Evolutionary conservation across 1,140 invertebrate genomes (phyloP).

Genomic region (Lepidurus apus): DNA sequence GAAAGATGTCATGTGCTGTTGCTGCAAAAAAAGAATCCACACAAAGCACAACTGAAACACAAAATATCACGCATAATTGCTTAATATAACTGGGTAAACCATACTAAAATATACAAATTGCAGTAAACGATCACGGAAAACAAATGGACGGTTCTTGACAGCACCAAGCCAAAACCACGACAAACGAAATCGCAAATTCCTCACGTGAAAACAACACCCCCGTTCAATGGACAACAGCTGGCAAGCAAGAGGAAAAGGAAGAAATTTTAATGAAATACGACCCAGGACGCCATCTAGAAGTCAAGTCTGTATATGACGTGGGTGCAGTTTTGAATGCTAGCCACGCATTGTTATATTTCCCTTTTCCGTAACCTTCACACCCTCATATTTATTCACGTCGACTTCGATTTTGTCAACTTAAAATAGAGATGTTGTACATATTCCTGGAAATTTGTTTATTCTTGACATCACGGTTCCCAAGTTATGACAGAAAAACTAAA

Average conservation of each 20-base stretch:
- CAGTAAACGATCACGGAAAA: background rate
- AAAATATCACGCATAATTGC: background rate
- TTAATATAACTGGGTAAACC: background rate
- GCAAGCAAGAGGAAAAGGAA: background rate
- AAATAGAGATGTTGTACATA: no score
- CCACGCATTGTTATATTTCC: no score
- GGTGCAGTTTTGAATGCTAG: no score
- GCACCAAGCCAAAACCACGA: constrained; percentile 7
- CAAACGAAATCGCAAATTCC: background rate
- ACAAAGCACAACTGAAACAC: background rate
- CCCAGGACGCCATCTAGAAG: background rate
- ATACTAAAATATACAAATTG: background rate
- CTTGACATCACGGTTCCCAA: no score
- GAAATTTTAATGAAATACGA: background rate
- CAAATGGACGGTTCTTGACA: background rate
- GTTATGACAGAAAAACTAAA: no score
- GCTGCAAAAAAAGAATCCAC: background rate
- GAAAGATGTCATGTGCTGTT: background rate
- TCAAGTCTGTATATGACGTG: background rate
- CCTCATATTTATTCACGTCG: no score
- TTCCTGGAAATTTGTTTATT: no score
- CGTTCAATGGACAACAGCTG: background rate
- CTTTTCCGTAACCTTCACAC: no score
- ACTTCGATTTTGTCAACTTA: no score
- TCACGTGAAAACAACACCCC: constrained; percentile 10